Base-by-base conservation (phyloP, 2,113 vertebrate genomes). In the Lathamus discolor region DNA sequence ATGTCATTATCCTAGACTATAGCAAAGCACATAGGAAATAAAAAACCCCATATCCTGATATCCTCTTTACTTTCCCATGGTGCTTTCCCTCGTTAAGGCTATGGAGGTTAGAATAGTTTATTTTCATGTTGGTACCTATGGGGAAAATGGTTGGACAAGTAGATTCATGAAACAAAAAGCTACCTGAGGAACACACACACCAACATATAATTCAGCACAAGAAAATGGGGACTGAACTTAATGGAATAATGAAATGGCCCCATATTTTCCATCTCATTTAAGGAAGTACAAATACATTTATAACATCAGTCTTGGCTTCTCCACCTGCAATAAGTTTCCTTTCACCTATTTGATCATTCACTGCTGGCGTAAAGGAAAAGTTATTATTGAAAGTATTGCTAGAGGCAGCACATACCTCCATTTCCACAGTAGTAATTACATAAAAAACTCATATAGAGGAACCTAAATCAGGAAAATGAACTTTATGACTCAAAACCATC, bases 1-100 rank as follows among this genome's bases (percentile, higher is more conserved):
- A 66, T 55, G 22, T 57, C 61, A 76, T 0, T 39, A 29, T 55
- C 44, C 80, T 48, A 31, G 35, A 35, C 46, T 72, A 78, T 7
- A 94, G 41, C 85, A 83, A 64, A 77, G 12, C 59, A 70, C 39
- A 73, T 0, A 28, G 27, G 27, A 80, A 77, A 2, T 0, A 63
- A 68, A 70, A 72, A 39, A 10, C 0, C 33, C 33, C 0, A 0
- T 7, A 24, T 33, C 87, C 23, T 49, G 6, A 43, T 20, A 4
- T 43, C 16, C 39, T 15, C 10, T 75, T 46, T 43, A 9, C 28
- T 49, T 69, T 77, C 37, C 14, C 14, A 25, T 9, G 5, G 10
- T 37, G 12, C 14, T 28, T 54, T 75, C 62, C 33, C n/a, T 84
- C 52, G 14, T 64, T 24, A 52, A 69, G 19, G 8, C 27, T 54